These are phyloP conservation scores for Beaufortia kweichowensis DNA, from an alignment of 2,113 vertebrate species.

Conservation along the genomic window DNA sequence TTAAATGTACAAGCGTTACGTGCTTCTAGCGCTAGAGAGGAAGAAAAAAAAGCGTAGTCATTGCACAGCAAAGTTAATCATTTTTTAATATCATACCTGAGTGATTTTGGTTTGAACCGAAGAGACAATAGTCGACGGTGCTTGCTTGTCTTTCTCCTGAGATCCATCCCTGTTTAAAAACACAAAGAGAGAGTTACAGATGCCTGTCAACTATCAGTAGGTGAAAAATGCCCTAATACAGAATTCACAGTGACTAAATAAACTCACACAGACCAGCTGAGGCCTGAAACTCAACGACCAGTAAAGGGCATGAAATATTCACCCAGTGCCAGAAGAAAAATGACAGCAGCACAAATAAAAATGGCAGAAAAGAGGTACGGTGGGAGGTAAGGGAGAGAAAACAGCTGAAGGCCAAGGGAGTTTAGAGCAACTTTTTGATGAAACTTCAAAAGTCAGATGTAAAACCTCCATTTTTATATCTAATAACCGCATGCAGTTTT, in stretches of 20 bases:
- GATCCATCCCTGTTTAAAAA: constrained; percentile 79
- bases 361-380: constrained; percentile 16
- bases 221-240: constrained; percentile 23
- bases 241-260: constrained; percentile 16
- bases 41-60: background rate
- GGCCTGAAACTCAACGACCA: constrained; percentile 28
- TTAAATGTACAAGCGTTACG: too few relatives aligned
- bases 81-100: constrained; percentile 80
- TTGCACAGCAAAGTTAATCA: background rate
- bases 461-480: constrained; percentile 8
- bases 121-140: constrained; percentile 92
- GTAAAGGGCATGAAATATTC: constrained; percentile 52
- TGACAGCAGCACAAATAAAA: constrained; percentile 31
- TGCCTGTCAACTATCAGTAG: background rate
- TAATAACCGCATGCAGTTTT: background rate
- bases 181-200: constrained; percentile 33
- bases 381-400: background rate
- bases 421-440: constrained; percentile 10
- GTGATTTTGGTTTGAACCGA: constrained; percentile 98
- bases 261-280: constrained; percentile 14
- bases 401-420: background rate
- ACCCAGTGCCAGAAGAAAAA: constrained; percentile 33
- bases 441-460: constrained; percentile 20
- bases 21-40: background rate
- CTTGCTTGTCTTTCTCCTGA: constrained; percentile 93